Percentiles rank a stretch among this genome's conserved stretches.
phyloP scores from a whole-genome alignment of 2,113 vertebrate genomes.

The Strix uralensis region DNA sequence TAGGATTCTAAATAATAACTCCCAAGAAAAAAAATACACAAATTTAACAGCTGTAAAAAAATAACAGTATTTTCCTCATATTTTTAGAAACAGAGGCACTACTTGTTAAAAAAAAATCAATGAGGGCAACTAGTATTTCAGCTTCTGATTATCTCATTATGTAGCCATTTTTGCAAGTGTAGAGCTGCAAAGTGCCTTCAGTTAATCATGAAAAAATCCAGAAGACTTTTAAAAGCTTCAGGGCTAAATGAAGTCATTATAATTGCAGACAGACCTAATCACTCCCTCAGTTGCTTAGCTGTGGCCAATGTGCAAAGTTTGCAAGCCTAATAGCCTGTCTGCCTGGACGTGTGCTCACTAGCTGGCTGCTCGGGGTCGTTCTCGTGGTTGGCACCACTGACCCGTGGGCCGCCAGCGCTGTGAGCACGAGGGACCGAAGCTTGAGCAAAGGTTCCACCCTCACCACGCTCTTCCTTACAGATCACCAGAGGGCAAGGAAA shows the following conservation, averaged over 20 bases:
- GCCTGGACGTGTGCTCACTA: fast-evolving
- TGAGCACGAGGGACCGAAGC: not conserved
- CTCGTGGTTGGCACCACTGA: fast-evolving
- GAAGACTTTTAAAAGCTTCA: not conserved
- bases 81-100: not conserved
- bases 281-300: not conserved
- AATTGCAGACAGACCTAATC: not conserved
- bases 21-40: not conserved
- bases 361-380: fast-evolving
- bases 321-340: not conserved
- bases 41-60: not conserved
- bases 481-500: not conserved
- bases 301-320: not conserved
- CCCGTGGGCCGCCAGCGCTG: no score
- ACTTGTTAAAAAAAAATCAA: not conserved
- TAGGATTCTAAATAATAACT: no score
- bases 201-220: not conserved
- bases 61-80: not conserved
- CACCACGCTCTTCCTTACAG: not conserved
- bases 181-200: not conserved
- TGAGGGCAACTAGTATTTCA: not conserved
- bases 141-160: conserved; percentile 30
- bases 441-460: not conserved
- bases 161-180: not conserved
- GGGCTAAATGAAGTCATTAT: not conserved